Conservation (phyloP, 1,140 invertebrate species). For the Colletes latitarsis region DNA sequence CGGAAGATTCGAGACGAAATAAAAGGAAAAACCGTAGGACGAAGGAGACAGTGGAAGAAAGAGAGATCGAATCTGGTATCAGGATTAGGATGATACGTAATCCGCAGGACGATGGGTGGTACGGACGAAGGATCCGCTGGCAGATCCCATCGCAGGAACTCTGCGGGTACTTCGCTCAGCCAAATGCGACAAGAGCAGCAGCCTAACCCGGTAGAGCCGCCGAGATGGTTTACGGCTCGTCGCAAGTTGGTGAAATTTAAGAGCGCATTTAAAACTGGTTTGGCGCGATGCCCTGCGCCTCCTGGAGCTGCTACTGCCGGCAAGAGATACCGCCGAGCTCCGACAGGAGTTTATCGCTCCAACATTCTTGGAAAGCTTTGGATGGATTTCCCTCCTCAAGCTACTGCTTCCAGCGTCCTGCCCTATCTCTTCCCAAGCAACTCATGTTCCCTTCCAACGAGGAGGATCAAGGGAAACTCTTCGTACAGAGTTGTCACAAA, state of each 20-base stretch:
- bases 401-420: conserved; percentile 53
- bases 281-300: conserved; percentile 79
- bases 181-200: conserved; percentile 75
- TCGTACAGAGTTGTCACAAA: conserved; percentile 57
- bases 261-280: conserved; percentile 81
- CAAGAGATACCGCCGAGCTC: conserved; percentile 76
- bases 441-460: conserved; percentile 3
- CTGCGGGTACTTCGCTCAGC: conserved; percentile 71
- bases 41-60: conserved; percentile 29
- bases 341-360: conserved; percentile 80
- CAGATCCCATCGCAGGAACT: conserved; percentile 74
- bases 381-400: conserved; percentile 77
- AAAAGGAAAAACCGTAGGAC: neutral
- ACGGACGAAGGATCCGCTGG: conserved; percentile 65
- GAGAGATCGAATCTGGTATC: conserved; percentile 68
- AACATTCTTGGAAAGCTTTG: conserved; percentile 79
- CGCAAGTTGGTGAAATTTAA: conserved; percentile 80
- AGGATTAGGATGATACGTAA: conserved; percentile 68
- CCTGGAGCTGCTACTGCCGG: conserved; percentile 71
- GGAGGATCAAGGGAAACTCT: conserved; percentile 52
- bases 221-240: conserved; percentile 80
- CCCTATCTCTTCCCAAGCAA: conserved; percentile 14
- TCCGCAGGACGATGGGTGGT: conserved; percentile 64
- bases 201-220: conserved; percentile 75
- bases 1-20: conserved; percentile 5